These are phyloP conservation scores for Leptothorax acervorum DNA, from an alignment of 2,888 invertebrate species.

Conservation along the genomic window DNA sequence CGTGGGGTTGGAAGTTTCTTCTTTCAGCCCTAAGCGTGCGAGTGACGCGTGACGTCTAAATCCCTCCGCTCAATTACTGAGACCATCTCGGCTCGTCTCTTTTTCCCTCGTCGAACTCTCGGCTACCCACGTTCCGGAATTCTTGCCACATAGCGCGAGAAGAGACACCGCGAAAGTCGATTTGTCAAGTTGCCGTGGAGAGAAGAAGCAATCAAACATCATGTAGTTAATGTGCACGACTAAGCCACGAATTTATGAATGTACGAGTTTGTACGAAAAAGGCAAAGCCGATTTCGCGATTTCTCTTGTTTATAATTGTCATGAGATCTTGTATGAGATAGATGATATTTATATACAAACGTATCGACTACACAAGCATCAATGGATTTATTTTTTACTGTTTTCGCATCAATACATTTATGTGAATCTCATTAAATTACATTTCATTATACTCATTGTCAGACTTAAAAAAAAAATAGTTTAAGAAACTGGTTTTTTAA, in stretches of 20 bases:
- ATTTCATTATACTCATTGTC: not conserved
- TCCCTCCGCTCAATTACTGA: slow-evolving; percentile 73
- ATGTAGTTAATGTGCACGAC: not conserved
- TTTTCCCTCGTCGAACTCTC: slow-evolving; percentile 40
- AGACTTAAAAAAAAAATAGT: not conserved
- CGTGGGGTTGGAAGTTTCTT: slow-evolving; percentile 53
- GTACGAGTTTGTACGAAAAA: not conserved
- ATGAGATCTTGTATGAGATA: not conserved
- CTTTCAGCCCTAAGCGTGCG: slow-evolving; percentile 56
- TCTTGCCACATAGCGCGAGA: slow-evolving; percentile 35
- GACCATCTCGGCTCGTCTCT: slow-evolving; percentile 52
- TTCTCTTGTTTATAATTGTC: slow-evolving; percentile 3
- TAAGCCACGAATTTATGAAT: not conserved
- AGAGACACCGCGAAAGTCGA: slow-evolving; percentile 69
- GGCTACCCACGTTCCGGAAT: slow-evolving; percentile 54
- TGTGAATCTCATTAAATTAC: not conserved
- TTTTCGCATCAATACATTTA: not conserved
- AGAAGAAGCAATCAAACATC: not conserved
- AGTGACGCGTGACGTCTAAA: slow-evolving; percentile 77
- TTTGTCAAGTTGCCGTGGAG: slow-evolving; percentile 64
- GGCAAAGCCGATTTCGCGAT: not conserved
- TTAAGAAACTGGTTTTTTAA: not conserved
- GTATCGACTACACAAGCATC: not conserved
- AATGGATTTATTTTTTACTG: not conserved
- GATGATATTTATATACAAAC: too few species aligned